These are phyloP conservation scores for Crotalus viridis DNA, from an alignment of 2,113 vertebrate genomes.

Conservation along the genomic window DNA sequence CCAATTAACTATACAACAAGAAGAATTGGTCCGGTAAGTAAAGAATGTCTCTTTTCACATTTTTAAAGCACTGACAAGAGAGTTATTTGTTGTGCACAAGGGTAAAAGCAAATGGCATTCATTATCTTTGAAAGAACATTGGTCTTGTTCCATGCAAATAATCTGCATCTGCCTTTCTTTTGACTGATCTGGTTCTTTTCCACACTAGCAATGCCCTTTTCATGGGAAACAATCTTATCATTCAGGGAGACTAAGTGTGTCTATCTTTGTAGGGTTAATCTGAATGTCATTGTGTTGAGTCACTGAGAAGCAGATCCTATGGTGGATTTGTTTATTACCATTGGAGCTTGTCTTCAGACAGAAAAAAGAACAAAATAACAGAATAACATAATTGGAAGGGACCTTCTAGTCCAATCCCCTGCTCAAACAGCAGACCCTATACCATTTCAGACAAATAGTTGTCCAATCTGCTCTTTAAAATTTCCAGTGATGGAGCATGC, in stretches of 20 bases:
- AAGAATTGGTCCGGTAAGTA: slow-evolving; percentile 89
- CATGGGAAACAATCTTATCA: neutral
- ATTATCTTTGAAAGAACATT: neutral
- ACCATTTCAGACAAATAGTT: neutral
- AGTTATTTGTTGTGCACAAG: neutral
- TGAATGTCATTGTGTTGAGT: neutral
- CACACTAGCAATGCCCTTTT: neutral
- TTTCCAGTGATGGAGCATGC: neutral
- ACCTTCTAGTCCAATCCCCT: neutral
- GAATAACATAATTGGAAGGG: neutral
- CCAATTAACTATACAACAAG: slow-evolving; percentile 90
- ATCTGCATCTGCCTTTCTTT: neutral
- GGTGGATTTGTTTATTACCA: neutral
- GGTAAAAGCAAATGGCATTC: neutral
- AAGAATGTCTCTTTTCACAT: neutral
- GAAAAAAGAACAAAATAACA: neutral
- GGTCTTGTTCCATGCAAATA: neutral
- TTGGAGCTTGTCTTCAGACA: neutral
- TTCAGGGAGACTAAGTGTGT: neutral
- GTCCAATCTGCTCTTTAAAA: neutral
- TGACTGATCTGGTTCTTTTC: neutral
- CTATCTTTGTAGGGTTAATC: neutral
- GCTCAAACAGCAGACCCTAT: neutral
- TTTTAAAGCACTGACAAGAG: neutral
- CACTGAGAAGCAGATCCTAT: neutral